A percentile compares a stretch with the other conserved stretches of the same genome.
phyloP scores from a whole-genome alignment of 2,888 invertebrate genomes.

The Ectemnius continuus region DNA sequence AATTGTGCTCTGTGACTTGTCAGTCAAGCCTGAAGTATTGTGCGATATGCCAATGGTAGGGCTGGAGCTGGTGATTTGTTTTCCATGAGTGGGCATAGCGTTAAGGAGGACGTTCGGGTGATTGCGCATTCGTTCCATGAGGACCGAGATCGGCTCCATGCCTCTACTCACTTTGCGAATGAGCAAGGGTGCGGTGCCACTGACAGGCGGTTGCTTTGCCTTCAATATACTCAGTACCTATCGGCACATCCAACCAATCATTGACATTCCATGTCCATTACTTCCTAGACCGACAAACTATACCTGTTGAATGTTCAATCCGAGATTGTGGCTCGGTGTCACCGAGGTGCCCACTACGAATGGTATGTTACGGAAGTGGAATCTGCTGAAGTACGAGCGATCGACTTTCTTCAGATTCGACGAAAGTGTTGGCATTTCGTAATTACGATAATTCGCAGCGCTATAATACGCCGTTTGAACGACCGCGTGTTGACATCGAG shows the following conservation, averaged over 20 bases:
- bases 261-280: not conserved
- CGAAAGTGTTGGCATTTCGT: slow-evolving; percentile 84
- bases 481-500: slow-evolving; percentile 24
- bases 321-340: slow-evolving; percentile 83
- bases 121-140: slow-evolving; percentile 57
- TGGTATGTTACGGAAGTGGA: slow-evolving; percentile 80
- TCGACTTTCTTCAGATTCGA: slow-evolving; percentile 83
- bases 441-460: slow-evolving; percentile 69
- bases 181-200: slow-evolving; percentile 64
- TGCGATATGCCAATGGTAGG: slow-evolving; percentile 19
- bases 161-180: slow-evolving; percentile 71
- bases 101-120: slow-evolving; percentile 8
- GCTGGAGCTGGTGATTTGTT: slow-evolving; percentile 8
- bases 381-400: slow-evolving; percentile 79
- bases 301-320: slow-evolving; percentile 83
- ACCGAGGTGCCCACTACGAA: slow-evolving; percentile 83
- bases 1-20: not conserved
- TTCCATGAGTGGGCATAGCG: not conserved
- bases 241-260: not conserved
- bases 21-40: not conserved
- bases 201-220: slow-evolving; percentile 62
- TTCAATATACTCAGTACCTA: slow-evolving; percentile 74
- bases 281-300: slow-evolving; percentile 17
- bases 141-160: slow-evolving; percentile 61
- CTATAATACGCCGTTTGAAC: slow-evolving; percentile 47